Evolutionary conservation across 2,113 vertebrate genomes (phyloP), one percentile per base, ranked within the genome.

Genomic region (Azemiops feae): DNA sequence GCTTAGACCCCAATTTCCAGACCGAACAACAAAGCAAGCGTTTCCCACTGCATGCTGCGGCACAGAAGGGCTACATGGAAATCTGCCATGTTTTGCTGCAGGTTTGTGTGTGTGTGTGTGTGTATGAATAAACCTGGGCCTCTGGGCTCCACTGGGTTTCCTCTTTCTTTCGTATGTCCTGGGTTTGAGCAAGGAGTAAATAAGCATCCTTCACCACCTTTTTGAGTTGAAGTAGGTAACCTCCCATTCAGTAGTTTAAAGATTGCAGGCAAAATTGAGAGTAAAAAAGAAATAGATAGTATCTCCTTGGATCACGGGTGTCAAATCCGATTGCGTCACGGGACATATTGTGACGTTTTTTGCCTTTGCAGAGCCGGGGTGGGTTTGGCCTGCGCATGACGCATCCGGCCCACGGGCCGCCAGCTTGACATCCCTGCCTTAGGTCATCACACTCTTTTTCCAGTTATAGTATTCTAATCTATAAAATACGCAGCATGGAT

Each of bases 21-120:
- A 98, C 98, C 0, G 99, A 99, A 95, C 98, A 98, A 91, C 99
- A 99, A 96, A 98, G 98, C 96, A 97, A 97, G 20, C 98, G 98
- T 58, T 98, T 98, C 0, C 98, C 98, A 45, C 98, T 99, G 45
- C 99, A 99, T 0, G 98, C 98, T 0, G 99, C 99, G 0, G 98
- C 99, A 53, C 98, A 99, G 96, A 98, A 98, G 94, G 99, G 99
- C 5, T 97, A 98, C 1, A 94, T 99, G 94, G 99, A 99, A 96
- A 96, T 99, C 96, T 98, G 98, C 95, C 99, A 99, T 53, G 98
- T 99, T 92, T 97, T 99, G 25, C 92, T 99, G 58, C 98, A 99
- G 98, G 99, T 99, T 94, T 0, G 1, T 58, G 0, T 22, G 30
- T 23, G 30, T 20, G 1, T n/a, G 23, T 69, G 2, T 90, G 7